Base-by-base conservation (phyloP, 2,113 vertebrate genomes). In the Oryzias woworae region DNA sequence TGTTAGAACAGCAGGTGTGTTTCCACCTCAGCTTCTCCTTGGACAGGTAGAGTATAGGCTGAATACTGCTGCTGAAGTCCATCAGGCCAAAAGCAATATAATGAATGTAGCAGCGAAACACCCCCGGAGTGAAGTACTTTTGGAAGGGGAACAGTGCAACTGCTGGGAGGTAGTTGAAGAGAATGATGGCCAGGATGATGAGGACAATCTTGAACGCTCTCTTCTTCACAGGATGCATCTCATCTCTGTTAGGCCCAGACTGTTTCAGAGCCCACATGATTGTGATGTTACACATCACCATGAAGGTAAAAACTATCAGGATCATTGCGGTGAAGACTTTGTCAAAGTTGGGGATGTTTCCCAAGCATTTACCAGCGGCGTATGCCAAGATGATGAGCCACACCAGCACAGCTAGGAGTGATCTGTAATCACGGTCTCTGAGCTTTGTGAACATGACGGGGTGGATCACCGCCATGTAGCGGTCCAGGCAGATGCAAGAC, bases 11-110 rank as follows among this genome's bases (percentile, higher is more conserved):
- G 44, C 86, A 84, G 77, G 16, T 47, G 12, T 62, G 42, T 23
- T 47, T 66, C 14, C 45, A 36, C 0, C 56, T 67, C 28, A 83
- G 31, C 48, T 81, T 88, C 26, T 85, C 86, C 50, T 83, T 90
- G 10, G 86, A 91, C 60, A 93, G 77, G 58, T 92, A 93, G 17
- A 93, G 87, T 71, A 91, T 23, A 0, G 92, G 90, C 64, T 92
- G 91, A 44, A 92, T 91, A 85, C 83, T 91, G 86, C 90, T 92
- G 72, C 92, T 92, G 60, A 92, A 85, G 85, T 92, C 85, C 91
- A 92, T 90, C 70, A 92, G 69, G 17, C 90, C 88, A 1, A 92
- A 91, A 0, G 87, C 86, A 0, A 90, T 0, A 3, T 89, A 90
- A 61, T 89, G 60, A 50, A 93, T 83, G 42, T 91, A 92, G 62